Evolutionary conservation across 2,113 vertebrate genomes (phyloP), one percentile per base, ranked within the genome.

Genomic region (Chionomys nivalis): DNA sequence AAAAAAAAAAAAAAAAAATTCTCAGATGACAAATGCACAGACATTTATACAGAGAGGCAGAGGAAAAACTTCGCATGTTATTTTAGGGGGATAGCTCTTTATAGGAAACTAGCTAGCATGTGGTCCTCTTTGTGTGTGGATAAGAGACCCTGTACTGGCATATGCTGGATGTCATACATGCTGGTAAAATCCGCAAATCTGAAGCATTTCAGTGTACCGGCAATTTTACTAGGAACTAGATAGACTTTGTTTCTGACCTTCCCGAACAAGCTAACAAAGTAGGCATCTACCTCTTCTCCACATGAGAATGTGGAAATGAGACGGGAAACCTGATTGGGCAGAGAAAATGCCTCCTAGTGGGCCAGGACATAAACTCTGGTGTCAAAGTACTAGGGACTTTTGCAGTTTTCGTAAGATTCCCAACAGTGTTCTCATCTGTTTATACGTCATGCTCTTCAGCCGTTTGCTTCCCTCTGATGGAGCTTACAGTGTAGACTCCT

Each of bases 171-270:
- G 13, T 55, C 3, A 87, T 19, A 72, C 31, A 26, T 39, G 7
- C 52, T 89, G 87, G 33, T 52, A 36, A 95, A 86, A 91, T 94
- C 49, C 24, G 6, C 49, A 86, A 66, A 39, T 70, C 66, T 73
- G 87, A 12, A 76, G 44, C 76, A 73, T 7, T 31, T 94, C 9
- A 13, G 1, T 9, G 19, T 63, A 23, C 2, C 6, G 47, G 44
- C 4, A 70, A 89, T 49, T 87, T 94, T 89, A 49, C 73, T 78
- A 88, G 17, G 7, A 28, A 66, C 17, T 4, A 36, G 39, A 66
- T 58, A 28, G 23, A 33, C 1, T 39, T 65, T 87, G 75, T 58
- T 97, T 94, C 49, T 88, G 83, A 65, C n/a, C 96, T 90, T 82
- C 77, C 66, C 12, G 39, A 85, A 73, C 3, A 76, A 42, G 55